Percentiles rank a stretch among this genome's conserved stretches.
These are phyloP conservation scores for Salmo trutta DNA, from an alignment of 2,797 vertebrate species.

Conservation along the genomic window DNA sequence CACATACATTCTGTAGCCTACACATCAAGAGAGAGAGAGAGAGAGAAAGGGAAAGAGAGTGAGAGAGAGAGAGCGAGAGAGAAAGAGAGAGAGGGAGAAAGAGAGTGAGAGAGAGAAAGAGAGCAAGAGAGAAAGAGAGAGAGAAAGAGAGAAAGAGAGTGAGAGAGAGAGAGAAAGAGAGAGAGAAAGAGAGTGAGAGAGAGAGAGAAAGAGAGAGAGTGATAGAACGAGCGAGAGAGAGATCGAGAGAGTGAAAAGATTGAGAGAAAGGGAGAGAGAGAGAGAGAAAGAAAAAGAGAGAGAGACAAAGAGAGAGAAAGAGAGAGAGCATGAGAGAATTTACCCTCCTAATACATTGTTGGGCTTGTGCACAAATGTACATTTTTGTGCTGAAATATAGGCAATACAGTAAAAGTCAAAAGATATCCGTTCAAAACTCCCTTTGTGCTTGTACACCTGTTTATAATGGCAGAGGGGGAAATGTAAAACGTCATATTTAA, in stretches of 20 bases:
- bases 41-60: background rate
- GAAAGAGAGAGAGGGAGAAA: too few species aligned
- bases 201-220: background rate
- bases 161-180: background rate
- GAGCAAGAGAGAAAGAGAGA: background rate
- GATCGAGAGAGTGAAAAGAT: background rate
- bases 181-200: background rate
- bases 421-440: conserved; percentile 32
- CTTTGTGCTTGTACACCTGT: conserved; percentile 40
- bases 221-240: background rate
- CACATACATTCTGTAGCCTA: conserved; percentile 1
- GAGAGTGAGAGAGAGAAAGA: conserved; percentile 2
- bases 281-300: background rate
- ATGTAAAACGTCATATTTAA: conserved; percentile 50
- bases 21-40: conserved; percentile 38
- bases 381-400: background rate
- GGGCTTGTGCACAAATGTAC: conserved; percentile 18
- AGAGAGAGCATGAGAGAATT: background rate
- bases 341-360: background rate
- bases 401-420: background rate
- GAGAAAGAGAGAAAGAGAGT: background rate
- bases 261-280: background rate
- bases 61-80: too few species aligned
- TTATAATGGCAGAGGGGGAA: conserved; percentile 53
- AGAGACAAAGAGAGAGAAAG: too few species aligned